These are phyloP conservation scores for Pandion haliaetus DNA, from an alignment of 2,113 vertebrate genomes.

Conservation along the genomic window DNA sequence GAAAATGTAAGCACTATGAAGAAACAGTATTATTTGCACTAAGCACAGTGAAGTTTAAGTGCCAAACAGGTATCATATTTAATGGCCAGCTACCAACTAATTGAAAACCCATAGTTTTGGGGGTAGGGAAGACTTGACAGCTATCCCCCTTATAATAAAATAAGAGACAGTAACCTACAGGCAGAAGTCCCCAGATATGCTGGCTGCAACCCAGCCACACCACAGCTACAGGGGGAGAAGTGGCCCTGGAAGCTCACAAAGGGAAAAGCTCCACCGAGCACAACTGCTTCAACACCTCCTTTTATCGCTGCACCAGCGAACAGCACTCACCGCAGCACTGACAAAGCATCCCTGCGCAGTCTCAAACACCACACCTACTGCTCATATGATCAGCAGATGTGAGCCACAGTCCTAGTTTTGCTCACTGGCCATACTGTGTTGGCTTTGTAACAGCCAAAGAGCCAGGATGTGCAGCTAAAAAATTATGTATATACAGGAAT, in stretches of 20 bases:
- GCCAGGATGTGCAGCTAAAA: background rate
- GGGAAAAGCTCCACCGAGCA: background rate
- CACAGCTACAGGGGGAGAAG: background rate
- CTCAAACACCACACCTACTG: background rate
- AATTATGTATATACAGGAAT: background rate
- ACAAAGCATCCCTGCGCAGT: background rate
- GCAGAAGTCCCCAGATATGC: background rate
- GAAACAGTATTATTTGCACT: rapidly evolving
- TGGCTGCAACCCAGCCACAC: background rate
- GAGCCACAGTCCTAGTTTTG: background rate
- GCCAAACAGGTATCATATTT: background rate
- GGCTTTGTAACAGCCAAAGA: background rate
- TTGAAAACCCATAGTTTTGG: rapidly evolving
- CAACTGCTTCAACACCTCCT: background rate
- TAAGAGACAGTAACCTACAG: background rate
- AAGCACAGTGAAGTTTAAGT: background rate
- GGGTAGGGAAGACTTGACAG: background rate
- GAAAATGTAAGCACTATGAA: background rate
- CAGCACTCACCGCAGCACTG: too few relatives aligned
- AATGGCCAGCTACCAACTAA: background rate
- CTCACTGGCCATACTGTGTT: background rate
- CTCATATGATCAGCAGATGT: background rate
- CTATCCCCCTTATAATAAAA: background rate
- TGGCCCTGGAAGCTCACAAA: background rate
- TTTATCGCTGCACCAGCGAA: background rate